These are phyloP conservation scores for Prietella phreatophila DNA, from an alignment of 2,113 vertebrate species.

Conservation along the genomic window DNA sequence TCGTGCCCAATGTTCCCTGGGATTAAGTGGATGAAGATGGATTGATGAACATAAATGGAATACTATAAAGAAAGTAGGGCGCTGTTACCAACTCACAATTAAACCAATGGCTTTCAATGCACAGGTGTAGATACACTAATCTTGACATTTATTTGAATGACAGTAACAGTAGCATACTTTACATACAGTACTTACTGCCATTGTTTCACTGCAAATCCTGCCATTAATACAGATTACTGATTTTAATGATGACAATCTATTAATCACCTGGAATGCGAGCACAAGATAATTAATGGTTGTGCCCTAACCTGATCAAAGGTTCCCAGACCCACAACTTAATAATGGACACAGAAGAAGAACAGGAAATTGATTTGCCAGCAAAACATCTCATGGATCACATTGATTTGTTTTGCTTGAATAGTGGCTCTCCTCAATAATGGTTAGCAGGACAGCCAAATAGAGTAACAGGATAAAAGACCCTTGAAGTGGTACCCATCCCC, in stretches of 20 bases:
- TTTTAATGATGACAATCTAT: conserved; percentile 20
- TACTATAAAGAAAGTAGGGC: not conserved
- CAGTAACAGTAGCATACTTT: conserved; percentile 30
- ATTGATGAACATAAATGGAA: not conserved
- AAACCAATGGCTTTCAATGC: not conserved
- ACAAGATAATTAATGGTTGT: conserved; percentile 14
- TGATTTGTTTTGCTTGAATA: conserved; percentile 33
- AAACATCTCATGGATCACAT: conserved; percentile 32
- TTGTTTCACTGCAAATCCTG: conserved; percentile 16
- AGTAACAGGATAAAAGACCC: conserved; percentile 22
- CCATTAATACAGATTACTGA: conserved; percentile 17
- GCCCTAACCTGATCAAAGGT: not conserved
- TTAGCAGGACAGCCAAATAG: conserved; percentile 27
- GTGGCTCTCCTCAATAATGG: conserved; percentile 24
- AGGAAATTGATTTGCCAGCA: conserved; percentile 21
- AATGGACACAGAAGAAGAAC: not conserved
- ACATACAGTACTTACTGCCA: conserved; percentile 5
- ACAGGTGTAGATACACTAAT: not conserved
- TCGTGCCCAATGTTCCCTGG: no score
- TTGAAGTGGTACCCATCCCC: not conserved
- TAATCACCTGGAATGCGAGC: not conserved
- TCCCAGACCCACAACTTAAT: conserved; percentile 13
- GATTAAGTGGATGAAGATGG: no score
- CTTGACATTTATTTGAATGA: not conserved
- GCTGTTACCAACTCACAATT: not conserved